Base-by-base conservation (phyloP, 1,140 invertebrate genomes). In the Brachionus rotundiformis region DNA sequence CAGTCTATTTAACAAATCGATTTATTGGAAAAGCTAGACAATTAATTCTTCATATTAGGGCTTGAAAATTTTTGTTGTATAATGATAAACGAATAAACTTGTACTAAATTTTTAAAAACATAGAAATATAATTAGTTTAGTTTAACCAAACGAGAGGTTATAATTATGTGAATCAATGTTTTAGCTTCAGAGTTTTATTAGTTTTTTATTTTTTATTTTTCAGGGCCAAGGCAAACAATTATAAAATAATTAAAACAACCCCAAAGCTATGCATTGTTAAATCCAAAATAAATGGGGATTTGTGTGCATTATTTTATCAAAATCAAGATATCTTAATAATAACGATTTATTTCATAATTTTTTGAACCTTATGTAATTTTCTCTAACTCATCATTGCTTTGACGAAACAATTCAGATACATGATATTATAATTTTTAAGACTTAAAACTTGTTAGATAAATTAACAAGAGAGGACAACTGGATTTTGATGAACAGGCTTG, bases 151-250 rank as follows among this genome's bases (percentile, higher is more conserved):
- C 16, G 63, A 68, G 31, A 68, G 33, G 7, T 33, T 68, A 19
- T 68, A 33, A 68, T 68, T 68, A 68, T 33, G 63, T 13, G 36
- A 33, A 68, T 33, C 59, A 63, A 63, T 63, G 29, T 33, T 68
- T 68, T 68, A 16, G 29, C 33, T 68, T 39, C 36, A 68, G 16
- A 36, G 33, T 19, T 33, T 36, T 36, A 68, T 68, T 68, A 16
- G 11, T 36, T 19, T 68, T 68, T 68, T n/a, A n/a, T n/a, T n/a
- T n/a, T n/a, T n/a, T n/a, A n/a, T n/a, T 68, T 31, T 68, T 68
- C 63, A 68, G 29, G 63, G 63, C 63, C 63, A 68, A 68, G 31
- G 16, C 29, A 68, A 68, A 68, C 63, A 68, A 68, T 68, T 68
- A 63, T 63, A 33, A 63, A 68, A 36, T 68, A 19, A 68, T 33